phyloP scores from a whole-genome alignment of 2,113 vertebrate genomes.

The Antechinus stuartii region DNA sequence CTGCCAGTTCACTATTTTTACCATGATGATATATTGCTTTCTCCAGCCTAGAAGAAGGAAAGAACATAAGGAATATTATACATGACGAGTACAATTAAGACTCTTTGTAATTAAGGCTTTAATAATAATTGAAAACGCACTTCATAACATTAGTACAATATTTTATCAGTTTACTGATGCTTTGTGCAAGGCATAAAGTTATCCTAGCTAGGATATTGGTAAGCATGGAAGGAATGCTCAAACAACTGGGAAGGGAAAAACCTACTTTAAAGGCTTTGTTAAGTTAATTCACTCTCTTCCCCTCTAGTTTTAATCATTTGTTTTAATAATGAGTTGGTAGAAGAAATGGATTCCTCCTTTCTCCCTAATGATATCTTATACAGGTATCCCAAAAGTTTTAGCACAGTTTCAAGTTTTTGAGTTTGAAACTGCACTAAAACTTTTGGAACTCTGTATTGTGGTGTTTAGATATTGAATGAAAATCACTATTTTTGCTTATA shows the following conservation, averaged over 20 bases:
- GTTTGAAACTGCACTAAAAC: too few species aligned
- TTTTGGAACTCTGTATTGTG: not conserved
- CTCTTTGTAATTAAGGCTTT: not conserved
- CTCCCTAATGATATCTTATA: not conserved
- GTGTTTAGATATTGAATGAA: not conserved
- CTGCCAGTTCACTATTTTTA: not conserved
- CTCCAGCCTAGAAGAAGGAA: not conserved
- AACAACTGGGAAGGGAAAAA: not conserved
- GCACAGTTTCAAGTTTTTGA: not conserved
- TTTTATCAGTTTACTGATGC: not conserved
- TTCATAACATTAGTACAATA: not conserved
- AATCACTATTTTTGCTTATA: not conserved
- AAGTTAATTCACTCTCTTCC: too few species aligned
- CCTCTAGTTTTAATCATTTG: too few species aligned
- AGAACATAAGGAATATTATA: not conserved
- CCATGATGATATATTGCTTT: rapidly evolving
- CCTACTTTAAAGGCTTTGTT: not conserved
- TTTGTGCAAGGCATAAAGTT: not conserved
- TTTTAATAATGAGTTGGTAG: not conserved
- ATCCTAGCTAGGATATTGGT: not conserved
- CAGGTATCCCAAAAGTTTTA: not conserved
- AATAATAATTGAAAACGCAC: not conserved
- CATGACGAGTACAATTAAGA: not conserved
- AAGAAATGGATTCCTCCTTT: not conserved
- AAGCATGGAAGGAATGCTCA: too few species aligned